phyloP scores from a whole-genome alignment of 2,888 invertebrate species.

The Lithodes maja region DNA sequence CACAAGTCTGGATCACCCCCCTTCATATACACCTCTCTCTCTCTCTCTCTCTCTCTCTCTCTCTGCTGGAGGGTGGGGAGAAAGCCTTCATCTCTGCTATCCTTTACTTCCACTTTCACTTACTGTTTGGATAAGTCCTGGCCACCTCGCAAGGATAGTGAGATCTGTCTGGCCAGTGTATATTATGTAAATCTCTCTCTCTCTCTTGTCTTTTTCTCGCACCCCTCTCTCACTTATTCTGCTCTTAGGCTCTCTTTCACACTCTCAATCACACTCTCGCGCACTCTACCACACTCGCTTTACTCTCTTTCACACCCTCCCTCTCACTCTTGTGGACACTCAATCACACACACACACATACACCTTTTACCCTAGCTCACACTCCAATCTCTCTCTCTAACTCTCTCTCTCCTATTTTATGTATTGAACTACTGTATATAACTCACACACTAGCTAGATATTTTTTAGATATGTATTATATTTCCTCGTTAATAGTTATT shows the following conservation, averaged over 20 bases:
- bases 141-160: background rate
- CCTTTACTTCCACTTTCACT: constrained; percentile 5
- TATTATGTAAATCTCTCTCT: background rate
- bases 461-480: too few species aligned
- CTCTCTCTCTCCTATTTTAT: background rate
- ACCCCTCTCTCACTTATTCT: background rate
- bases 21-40: background rate
- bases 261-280: background rate
- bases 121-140: too few species aligned
- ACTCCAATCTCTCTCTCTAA: background rate
- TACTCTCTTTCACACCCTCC: background rate
- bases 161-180: background rate
- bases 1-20: background rate
- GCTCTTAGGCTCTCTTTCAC: background rate
- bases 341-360: background rate
- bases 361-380: background rate
- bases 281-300: background rate
- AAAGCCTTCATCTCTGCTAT: background rate
- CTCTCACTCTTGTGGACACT: background rate
- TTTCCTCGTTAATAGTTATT: too few species aligned
- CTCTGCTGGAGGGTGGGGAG: background rate
- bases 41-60: constrained; percentile 10
- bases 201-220: background rate
- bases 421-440: background rate
- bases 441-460: background rate